These are phyloP conservation scores for Netelia fuscicornis DNA, from an alignment of 2,888 invertebrate genomes.

Conservation along the genomic window DNA sequence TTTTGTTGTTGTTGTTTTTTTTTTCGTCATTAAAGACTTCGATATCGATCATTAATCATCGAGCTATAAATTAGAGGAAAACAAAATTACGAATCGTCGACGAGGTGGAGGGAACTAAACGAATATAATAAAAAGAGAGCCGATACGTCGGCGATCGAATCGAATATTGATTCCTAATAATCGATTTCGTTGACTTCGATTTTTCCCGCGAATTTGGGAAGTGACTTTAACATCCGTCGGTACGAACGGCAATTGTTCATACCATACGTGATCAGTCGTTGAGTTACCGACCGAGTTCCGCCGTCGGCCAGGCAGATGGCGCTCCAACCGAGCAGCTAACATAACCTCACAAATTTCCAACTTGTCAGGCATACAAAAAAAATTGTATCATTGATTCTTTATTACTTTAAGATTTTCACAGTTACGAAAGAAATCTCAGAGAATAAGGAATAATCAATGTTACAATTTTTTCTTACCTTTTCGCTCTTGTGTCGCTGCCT, in stretches of 20 bases:
- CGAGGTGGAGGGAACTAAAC: conserved; percentile 1
- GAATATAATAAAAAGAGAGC: conserved; percentile 3
- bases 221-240: too few species aligned
- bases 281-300: too few species aligned
- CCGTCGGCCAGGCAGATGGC: too few species aligned
- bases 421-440: too few species aligned
- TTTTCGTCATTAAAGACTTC: not conserved
- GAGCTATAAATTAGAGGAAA: conserved; percentile 1
- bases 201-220: not conserved
- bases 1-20: not conserved
- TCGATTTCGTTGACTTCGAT: conserved; percentile 58
- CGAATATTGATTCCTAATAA: conserved; percentile 69
- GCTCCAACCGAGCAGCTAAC: too few species aligned
- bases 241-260: too few species aligned
- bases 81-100: conserved; percentile 21
- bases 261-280: too few species aligned
- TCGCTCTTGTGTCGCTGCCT: too few species aligned
- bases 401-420: too few species aligned
- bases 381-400: not conserved
- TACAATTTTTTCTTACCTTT: too few species aligned
- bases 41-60: not conserved
- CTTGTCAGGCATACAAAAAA: not conserved
- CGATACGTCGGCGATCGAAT: conserved; percentile 52
- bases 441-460: too few species aligned
- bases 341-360: too few species aligned